Evolutionary conservation across 2,113 vertebrate genomes (phyloP), one percentile per base, ranked within the genome.

Genomic region (Chelonoidis abingdonii): DNA sequence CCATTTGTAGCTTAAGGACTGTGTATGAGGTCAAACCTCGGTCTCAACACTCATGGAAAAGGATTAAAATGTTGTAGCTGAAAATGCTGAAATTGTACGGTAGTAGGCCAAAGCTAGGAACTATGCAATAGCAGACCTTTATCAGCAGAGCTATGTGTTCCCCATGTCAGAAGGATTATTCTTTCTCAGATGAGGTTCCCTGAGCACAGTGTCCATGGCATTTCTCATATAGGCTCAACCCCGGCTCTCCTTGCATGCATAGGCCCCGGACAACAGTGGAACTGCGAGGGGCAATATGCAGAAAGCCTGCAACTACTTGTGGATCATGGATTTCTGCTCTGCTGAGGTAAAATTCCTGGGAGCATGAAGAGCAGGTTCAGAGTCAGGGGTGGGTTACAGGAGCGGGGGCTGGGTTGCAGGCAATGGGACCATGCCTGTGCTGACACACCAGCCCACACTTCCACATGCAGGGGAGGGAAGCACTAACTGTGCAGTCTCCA

Each of bases 21-120:
- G n/a, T 50, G 82, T 87, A 21, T 0, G 0, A 16, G 22, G 31
- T 44, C 92, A 52, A 13, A 49, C n/a, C 56, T 31, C 7, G 47
- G 29, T 22, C 1, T 24, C 1, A 1, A 91, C 35, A 16, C 3
- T 1, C 22, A 76, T 1, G 0, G 83, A 5, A 16, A 80, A 65
- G 35, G 19, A 72, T 72, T 72, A 22, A 72, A 38, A 38, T 38
- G 9, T 38, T 38, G 65, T 10, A 22, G 65, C 35, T 69, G 59
- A 62, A 31, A 35, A 57, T 57, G 57, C 16, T 72, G 65, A 38
- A 72, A 38, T 22, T 72, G n/a, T 35, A n/a, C 6, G 2, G 62
- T 65, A n/a, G 31, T 5, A 3, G 62, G 62, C 31, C 14, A 35
- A 35, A 19, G 62, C 31, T 3, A 35, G 31, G 62, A 65, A n/a